These are phyloP conservation scores for Drosophila subsilvestris DNA, from an alignment of 2,888 invertebrate species.

Conservation along the genomic window DNA sequence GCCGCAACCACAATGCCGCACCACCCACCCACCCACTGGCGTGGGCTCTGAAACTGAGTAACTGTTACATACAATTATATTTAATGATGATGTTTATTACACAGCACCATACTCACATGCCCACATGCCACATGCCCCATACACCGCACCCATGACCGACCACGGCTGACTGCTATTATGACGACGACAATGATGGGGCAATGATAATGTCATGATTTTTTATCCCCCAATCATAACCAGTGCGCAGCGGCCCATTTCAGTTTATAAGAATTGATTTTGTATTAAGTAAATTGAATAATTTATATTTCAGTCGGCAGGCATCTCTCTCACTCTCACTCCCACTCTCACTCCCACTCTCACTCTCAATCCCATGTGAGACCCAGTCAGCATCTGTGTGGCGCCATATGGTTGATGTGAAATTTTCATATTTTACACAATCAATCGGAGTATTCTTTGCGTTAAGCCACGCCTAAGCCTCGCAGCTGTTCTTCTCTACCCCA, in stretches of 20 bases:
- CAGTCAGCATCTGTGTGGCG: conserved; percentile 37
- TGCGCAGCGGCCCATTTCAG: conserved; percentile 46
- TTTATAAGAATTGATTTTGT: conserved; percentile 71
- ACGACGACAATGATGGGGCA: conserved; percentile 44
- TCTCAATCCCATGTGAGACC: conserved; percentile 3
- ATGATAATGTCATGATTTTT: conserved; percentile 62
- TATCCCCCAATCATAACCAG: conserved; percentile 21
- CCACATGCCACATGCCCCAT: conserved; percentile 20
- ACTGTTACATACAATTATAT: conserved; percentile 76
- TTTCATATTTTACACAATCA: conserved; percentile 53
- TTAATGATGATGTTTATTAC: conserved; percentile 76
- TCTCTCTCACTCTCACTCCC: conserved; percentile 7
- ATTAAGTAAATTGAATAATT: conserved; percentile 74
- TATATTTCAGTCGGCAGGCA: conserved; percentile 57
- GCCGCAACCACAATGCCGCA: conserved; percentile 25
- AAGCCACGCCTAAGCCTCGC: conserved; percentile 63
- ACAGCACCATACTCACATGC: conserved; percentile 49
- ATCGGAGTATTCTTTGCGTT: conserved; percentile 50
- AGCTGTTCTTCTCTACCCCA: not conserved
- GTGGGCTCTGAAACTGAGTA: conserved; percentile 61
- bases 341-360: not conserved
- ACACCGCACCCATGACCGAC: conserved; percentile 1
- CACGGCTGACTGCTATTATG: conserved; percentile 29
- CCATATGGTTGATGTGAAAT: conserved; percentile 4
- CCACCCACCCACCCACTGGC: conserved; percentile 27